phyloP scores from a whole-genome alignment of 2,113 vertebrate genomes.

The Cacatua alba region DNA sequence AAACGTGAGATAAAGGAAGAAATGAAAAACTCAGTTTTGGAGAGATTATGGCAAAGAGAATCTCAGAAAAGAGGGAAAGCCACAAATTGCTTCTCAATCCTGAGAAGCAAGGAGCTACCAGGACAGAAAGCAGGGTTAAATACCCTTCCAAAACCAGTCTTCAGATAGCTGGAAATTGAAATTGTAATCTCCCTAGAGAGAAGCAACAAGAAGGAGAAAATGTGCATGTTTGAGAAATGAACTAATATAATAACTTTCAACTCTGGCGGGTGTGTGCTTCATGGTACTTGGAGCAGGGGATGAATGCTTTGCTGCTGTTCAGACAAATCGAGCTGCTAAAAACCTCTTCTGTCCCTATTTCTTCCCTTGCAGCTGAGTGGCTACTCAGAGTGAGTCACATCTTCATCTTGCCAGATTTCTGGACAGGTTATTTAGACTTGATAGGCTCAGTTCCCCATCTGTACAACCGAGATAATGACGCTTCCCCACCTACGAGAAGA shows the following conservation, averaged over 20 bases:
- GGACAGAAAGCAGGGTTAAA: background rate
- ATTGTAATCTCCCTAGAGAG: background rate
- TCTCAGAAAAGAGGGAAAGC: background rate
- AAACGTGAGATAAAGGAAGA: background rate
- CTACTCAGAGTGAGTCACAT: background rate
- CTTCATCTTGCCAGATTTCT: background rate
- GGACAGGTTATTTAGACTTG: background rate
- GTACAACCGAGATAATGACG: background rate
- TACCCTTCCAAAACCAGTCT: background rate
- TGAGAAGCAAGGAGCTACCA: background rate
- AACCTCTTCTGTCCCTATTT: background rate
- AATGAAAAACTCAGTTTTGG: background rate
- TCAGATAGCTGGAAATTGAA: conserved; percentile 3
- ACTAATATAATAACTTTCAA: background rate
- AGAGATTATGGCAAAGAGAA: background rate
- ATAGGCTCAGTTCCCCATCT: background rate
- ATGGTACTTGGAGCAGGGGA: background rate
- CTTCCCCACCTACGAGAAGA: background rate
- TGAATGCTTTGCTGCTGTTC: background rate
- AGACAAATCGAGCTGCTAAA: background rate
- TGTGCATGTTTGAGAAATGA: background rate
- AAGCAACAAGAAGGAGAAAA: background rate
- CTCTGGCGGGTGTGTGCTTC: background rate
- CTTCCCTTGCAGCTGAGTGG: background rate
- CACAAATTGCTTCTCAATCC: background rate